phyloP scores from a whole-genome alignment of 2,113 vertebrate genomes.

The Leptobrachium leishanense region DNA sequence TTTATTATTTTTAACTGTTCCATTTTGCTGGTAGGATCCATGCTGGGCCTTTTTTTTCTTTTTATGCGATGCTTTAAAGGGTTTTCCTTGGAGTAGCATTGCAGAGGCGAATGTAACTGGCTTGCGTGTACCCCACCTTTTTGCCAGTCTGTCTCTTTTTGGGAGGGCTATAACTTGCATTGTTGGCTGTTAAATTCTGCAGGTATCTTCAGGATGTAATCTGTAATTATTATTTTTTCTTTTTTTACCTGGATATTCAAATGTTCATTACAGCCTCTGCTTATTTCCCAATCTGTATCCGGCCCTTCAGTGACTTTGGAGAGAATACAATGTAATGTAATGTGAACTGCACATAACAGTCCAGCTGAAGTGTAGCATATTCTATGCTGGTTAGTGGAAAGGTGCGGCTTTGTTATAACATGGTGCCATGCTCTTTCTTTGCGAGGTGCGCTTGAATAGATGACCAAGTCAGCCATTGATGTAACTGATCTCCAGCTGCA shows the following conservation, averaged over 20 bases:
- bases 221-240: background rate
- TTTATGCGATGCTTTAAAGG: slow-evolving; percentile 18
- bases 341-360: slow-evolving; percentile 4
- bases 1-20: slow-evolving; percentile 23
- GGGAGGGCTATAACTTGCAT: slow-evolving; percentile 1
- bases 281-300: background rate
- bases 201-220: background rate
- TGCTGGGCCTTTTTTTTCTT: slow-evolving; percentile 22
- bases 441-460: background rate
- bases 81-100: background rate
- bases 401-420: background rate
- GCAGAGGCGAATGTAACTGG: background rate
- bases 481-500: no score
- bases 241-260: background rate
- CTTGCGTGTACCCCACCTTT: slow-evolving; percentile 27
- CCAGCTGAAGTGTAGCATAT: slow-evolving; percentile 1
- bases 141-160: slow-evolving; percentile 3
- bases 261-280: background rate
- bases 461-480: background rate
- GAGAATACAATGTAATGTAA: background rate
- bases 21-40: slow-evolving; percentile 24
- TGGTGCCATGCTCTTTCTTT: background rate
- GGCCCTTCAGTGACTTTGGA: background rate
- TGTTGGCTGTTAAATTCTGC: background rate
- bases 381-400: background rate